phyloP scores from a whole-genome alignment of 2,888 invertebrate species.

The Rutpela maculata region DNA sequence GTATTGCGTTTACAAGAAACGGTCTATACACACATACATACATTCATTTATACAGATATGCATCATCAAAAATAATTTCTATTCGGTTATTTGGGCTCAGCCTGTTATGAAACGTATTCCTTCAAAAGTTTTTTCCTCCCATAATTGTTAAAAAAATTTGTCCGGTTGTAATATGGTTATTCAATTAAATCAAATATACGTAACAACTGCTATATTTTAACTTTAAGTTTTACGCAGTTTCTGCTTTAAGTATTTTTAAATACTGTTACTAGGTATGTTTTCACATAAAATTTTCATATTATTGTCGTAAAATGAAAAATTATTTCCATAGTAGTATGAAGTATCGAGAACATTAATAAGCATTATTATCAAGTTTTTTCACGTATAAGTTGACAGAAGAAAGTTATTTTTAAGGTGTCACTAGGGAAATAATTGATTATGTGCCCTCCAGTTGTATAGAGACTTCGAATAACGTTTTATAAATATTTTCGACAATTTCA shows the following conservation, averaged over 20 bases:
- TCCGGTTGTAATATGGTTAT: no score
- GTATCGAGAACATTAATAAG: constrained; percentile 49
- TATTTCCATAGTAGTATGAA: constrained; percentile 31
- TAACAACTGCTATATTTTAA: no score
- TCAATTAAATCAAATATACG: no score
- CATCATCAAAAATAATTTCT: no score
- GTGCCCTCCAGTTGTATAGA: constrained; percentile 37
- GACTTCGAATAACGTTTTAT: constrained; percentile 34
- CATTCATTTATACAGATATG: no score
- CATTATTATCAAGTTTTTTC: constrained; percentile 47
- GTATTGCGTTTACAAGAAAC: no score
- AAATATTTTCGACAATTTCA: constrained; percentile 41
- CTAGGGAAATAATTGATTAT: constrained; percentile 43
- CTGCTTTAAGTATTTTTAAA: neutral
- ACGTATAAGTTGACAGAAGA: constrained; percentile 47
- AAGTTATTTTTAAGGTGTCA: constrained; percentile 49
- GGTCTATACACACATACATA: no score
- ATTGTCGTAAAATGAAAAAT: constrained; percentile 34
- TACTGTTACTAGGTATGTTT: constrained; percentile 7
- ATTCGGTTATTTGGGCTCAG: no score
- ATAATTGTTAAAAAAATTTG: no score
- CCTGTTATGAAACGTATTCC: no score
- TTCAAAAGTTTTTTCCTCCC: no score
- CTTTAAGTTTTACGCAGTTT: no score
- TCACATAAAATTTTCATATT: constrained; percentile 15